Base-by-base conservation (phyloP, 2,888 invertebrate genomes). In the Nycteola revayana region DNA sequence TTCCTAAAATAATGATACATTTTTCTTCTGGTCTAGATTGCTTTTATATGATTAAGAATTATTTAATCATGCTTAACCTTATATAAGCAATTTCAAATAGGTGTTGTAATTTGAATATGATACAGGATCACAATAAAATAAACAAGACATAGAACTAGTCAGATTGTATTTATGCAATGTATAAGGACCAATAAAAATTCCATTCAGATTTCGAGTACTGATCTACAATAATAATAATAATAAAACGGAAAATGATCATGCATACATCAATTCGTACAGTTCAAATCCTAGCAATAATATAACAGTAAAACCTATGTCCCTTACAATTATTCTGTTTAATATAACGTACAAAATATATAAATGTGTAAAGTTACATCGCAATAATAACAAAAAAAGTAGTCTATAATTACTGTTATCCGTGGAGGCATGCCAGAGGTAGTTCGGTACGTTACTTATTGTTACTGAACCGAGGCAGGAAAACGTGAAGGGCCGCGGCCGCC, bases 381-480 rank as follows among this genome's bases (percentile, higher is more conserved):
- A 56, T 54, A 58, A 61, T 73, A 82, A 85, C 80, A 81, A 84
- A 76, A n/a, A 75, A 70, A 41, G 42, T 42, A 31, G 46, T 42
- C 66, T 82, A 79, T 77, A 73, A 66, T 73, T 50, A 78, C 65
- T 75, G 75, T 66, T 72, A 72, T 64, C 64, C 59, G 71, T 75
- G 76, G 80, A 86, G 86, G 83, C 82, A 75, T 77, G 72, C 74
- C n/a, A 73, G 87, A 87, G 87, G 87, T 87, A 87, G 87, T 68
- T 86, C 68, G 85, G 78, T 82, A 73, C 57, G 52, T 64, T 56
- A 63, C 50, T 65, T 64, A 66, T 61, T 3, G 2, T 5, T 60
- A 60, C 67, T 56, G 65, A 53, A 52, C 55, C 60, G 42, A 46
- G 56, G 49, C 60, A 61, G 51, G 50, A 39, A 51, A 45, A 29